Evolutionary conservation across 2,888 invertebrate genomes (phyloP).

Genomic region (Lysandra bellargus): DNA sequence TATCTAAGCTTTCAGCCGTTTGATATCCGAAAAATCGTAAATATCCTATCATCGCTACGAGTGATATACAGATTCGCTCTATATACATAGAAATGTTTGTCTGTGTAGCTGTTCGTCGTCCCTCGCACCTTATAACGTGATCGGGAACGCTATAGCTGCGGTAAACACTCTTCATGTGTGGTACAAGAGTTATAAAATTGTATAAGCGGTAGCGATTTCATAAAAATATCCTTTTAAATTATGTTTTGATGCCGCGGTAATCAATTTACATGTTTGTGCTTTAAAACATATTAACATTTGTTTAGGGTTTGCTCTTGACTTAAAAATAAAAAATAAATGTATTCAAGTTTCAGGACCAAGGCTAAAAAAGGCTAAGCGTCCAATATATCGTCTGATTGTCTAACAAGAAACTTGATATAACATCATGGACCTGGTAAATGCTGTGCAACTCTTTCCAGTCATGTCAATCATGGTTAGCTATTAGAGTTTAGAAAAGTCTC

Average conservation of each 20-base stretch:
- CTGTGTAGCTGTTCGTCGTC: slow-evolving; percentile 60
- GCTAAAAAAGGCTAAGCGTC: too few relatives aligned
- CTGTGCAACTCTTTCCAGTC: too few relatives aligned
- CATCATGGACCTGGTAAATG: too few relatives aligned
- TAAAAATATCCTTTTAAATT: too few relatives aligned
- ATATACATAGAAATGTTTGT: slow-evolving; percentile 29
- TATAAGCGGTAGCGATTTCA: neutral
- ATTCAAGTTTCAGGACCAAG: neutral
- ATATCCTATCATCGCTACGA: slow-evolving; percentile 1
- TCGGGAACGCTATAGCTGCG: slow-evolving; percentile 67
- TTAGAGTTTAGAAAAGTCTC: too few relatives aligned
- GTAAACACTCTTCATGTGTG: slow-evolving; percentile 64
- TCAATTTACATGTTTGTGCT: too few relatives aligned
- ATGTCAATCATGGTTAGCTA: too few relatives aligned
- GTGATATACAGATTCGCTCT: slow-evolving; percentile 11
- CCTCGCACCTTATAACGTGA: slow-evolving; percentile 65
- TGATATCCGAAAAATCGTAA: neutral
- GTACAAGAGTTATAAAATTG: slow-evolving; percentile 43
- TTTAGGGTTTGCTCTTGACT: too few relatives aligned
- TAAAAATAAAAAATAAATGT: neutral
- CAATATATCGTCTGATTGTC: too few relatives aligned
- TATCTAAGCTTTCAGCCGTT: neutral
- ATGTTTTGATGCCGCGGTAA: too few relatives aligned
- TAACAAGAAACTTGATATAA: too few relatives aligned
- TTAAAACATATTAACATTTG: too few relatives aligned